These are phyloP conservation scores for Caenorhabditis sp. DNA, from an alignment of 2,888 invertebrate species.

Conservation along the genomic window DNA sequence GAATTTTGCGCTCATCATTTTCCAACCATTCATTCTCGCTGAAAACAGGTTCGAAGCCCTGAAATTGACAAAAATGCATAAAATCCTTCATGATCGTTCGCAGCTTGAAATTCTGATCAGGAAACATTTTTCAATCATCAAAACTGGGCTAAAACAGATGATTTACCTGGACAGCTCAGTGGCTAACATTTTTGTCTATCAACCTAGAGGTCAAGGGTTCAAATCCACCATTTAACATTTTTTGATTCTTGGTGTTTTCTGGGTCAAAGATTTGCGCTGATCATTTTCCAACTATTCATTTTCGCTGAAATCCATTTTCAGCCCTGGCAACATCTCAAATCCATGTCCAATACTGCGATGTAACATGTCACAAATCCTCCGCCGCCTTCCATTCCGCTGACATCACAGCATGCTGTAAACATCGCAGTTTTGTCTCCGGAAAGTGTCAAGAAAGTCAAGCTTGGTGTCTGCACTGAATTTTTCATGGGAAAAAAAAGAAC, in stretches of 20 bases:
- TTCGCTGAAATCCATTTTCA: neutral
- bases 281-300: neutral
- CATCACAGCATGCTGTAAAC: neutral
- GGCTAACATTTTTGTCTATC: neutral
- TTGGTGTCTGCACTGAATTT: neutral
- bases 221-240: neutral
- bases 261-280: neutral
- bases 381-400: neutral
- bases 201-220: neutral
- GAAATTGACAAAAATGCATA: neutral
- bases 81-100: neutral
- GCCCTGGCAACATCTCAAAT: neutral
- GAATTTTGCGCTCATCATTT: neutral
- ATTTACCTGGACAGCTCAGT: neutral
- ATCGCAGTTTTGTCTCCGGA: neutral
- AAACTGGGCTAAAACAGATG: no score
- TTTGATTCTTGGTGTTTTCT: neutral
- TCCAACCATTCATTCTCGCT: neutral
- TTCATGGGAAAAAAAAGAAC: no score
- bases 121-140: no score
- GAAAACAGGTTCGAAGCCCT: neutral
- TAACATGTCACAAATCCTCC: neutral
- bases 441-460: neutral
- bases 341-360: neutral
- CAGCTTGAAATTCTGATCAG: neutral